phyloP scores from a whole-genome alignment of 2,113 vertebrate species.

The Thalassarche chlororhynchos region DNA sequence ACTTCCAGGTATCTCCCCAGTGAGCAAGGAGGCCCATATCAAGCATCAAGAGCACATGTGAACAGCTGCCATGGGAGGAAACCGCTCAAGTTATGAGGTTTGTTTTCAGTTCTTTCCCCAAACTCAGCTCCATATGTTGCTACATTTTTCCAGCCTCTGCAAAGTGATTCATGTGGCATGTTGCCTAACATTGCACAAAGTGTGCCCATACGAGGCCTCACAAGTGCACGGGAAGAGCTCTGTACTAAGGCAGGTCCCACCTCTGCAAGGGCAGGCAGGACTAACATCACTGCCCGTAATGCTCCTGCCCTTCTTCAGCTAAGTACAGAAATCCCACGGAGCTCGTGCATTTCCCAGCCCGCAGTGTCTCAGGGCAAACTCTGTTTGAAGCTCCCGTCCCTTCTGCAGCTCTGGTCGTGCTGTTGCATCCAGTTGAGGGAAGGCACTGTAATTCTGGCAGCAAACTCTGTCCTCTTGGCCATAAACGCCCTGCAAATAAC shows the following conservation, averaged over 20 bases:
- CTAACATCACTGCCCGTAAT: background rate
- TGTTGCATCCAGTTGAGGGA: background rate
- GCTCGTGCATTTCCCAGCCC: background rate
- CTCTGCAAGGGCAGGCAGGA: background rate
- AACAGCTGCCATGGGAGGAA: constrained; percentile 39
- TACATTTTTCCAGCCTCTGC: constrained; percentile 57
- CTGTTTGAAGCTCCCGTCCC: background rate
- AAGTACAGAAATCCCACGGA: background rate
- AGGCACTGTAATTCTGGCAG: background rate
- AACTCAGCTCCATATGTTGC: constrained; percentile 56
- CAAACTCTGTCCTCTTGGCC: background rate
- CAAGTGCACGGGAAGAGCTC: background rate
- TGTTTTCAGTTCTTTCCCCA: constrained; percentile 63
- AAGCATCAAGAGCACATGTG: constrained; percentile 2
- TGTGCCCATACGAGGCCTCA: background rate
- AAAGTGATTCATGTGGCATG: constrained; percentile 43
- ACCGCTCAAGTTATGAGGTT: background rate
- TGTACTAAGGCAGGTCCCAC: background rate
- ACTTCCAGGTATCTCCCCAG: constrained; percentile 31
- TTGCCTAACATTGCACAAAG: constrained; percentile 40
- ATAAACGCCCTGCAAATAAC: background rate
- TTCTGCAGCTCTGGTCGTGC: background rate
- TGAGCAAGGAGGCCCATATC: background rate
- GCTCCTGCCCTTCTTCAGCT: background rate
- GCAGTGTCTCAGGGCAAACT: background rate